Conservation (phyloP, 2,113 vertebrate genomes). For the Aphelocoma coerulescens region DNA sequence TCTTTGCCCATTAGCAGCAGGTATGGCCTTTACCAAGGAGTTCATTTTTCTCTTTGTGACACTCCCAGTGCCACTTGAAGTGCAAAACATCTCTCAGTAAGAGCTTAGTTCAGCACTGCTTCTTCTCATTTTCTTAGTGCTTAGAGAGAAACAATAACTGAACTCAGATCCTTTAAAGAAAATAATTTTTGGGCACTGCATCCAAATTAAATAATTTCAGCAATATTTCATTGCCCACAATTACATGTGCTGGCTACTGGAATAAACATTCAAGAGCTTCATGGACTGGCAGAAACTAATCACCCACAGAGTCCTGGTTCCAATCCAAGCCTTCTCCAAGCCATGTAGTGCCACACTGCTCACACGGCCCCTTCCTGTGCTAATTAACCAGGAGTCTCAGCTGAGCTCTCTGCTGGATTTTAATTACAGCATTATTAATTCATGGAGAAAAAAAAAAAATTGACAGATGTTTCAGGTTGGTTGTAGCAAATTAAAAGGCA, state of each 20-base stretch:
- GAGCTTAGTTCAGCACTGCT: background rate
- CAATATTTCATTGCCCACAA: background rate
- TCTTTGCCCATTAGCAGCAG: background rate
- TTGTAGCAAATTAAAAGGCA: conserved; percentile 64
- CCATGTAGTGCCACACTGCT: background rate
- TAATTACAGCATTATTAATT: conserved; percentile 74
- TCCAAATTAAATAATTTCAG: background rate
- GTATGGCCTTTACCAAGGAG: background rate
- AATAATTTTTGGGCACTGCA: background rate
- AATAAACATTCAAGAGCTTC: background rate
- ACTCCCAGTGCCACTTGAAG: background rate
- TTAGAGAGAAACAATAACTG: background rate
- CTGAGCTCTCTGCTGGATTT: conserved; percentile 69
- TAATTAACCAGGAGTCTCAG: conserved; percentile 63
- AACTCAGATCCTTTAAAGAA: background rate
- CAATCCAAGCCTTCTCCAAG: background rate
- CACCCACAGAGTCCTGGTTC: background rate
- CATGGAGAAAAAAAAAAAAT: background rate
- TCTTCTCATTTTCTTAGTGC: background rate
- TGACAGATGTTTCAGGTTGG: conserved; percentile 69
- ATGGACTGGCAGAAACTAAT: background rate
- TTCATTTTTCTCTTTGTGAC: background rate
- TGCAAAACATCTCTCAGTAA: background rate
- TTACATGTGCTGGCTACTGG: background rate
- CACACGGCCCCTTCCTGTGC: conserved; percentile 17